phyloP scores from a whole-genome alignment of 2,797 vertebrate species.

The Epinephelus coioides region DNA sequence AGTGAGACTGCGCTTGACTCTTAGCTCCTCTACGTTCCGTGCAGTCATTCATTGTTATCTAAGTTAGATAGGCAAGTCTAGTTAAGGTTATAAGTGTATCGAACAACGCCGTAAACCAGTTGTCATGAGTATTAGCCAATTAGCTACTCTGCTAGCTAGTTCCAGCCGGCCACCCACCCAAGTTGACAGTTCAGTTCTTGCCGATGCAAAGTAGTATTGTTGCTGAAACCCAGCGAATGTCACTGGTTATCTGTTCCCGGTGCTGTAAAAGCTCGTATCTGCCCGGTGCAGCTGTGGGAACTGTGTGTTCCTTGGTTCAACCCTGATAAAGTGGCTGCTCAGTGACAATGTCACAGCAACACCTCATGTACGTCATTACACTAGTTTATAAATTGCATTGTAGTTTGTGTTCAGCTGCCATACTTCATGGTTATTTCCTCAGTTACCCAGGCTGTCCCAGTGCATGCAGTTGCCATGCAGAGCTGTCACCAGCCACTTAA shows the following conservation, averaged over 20 bases:
- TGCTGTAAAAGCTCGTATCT: constrained; percentile 59
- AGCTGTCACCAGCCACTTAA: constrained; percentile 36
- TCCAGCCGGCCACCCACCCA: constrained; percentile 58
- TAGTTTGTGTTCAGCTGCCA: constrained; percentile 28
- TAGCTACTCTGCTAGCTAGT: constrained; percentile 69
- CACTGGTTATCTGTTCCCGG: constrained; percentile 21
- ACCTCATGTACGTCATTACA: constrained; percentile 13
- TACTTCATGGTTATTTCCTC: constrained; percentile 17
- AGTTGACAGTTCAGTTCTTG: constrained; percentile 64
- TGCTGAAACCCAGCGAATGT: constrained; percentile 21
- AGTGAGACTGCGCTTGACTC: constrained; percentile 31
- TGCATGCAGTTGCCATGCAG: constrained; percentile 9
- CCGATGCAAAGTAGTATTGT: constrained; percentile 21
- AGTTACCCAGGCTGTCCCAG: background rate
- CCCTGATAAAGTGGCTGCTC: constrained; percentile 62
- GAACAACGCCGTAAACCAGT: background rate
- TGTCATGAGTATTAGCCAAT: constrained; percentile 62
- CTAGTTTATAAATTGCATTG: constrained; percentile 12
- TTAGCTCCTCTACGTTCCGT: background rate
- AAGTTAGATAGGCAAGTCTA: background rate
- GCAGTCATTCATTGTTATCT: background rate
- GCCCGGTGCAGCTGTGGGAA: constrained; percentile 50
- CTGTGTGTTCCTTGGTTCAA: constrained; percentile 51
- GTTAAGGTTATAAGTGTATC: background rate
- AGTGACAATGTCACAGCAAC: constrained; percentile 57